phyloP scores from a whole-genome alignment of 2,888 invertebrate genomes.

The Heteromurus nitidus region DNA sequence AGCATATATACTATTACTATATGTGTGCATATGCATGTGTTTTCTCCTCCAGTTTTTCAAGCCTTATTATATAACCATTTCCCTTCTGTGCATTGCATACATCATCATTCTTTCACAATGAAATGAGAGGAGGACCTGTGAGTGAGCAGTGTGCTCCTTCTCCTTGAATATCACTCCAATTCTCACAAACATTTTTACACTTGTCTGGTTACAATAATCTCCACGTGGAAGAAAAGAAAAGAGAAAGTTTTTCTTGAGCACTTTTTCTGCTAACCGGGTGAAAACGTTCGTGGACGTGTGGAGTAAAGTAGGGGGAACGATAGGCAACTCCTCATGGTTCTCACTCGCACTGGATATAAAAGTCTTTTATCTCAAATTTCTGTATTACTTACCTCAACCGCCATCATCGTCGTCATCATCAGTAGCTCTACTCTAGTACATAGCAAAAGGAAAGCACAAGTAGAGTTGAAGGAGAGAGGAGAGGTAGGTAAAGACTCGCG shows the following conservation, averaged over 20 bases:
- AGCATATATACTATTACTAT: constrained; percentile 1
- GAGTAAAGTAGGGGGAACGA: constrained; percentile 23
- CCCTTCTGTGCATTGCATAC: constrained; percentile 53
- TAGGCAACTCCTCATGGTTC: constrained; percentile 26
- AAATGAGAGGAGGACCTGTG: constrained; percentile 39
- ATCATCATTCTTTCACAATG: constrained; percentile 52
- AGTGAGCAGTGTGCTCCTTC: constrained; percentile 13
- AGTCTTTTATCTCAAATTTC: constrained; percentile 59
- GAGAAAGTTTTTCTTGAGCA: constrained; percentile 46
- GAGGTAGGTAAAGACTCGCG: constrained; percentile 1
- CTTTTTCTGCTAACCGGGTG: constrained; percentile 51
- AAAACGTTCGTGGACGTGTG: constrained; percentile 41
- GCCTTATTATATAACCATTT: constrained; percentile 48
- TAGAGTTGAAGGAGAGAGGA: not conserved
- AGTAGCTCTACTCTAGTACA: too few relatives aligned
- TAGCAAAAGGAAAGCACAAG: too few relatives aligned
- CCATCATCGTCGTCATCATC: constrained; percentile 31
- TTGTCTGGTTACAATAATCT: constrained; percentile 60
- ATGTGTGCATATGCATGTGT: too few relatives aligned
- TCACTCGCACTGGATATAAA: constrained; percentile 46
- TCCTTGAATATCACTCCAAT: constrained; percentile 31
- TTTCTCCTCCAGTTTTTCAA: constrained; percentile 33
- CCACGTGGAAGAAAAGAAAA: constrained; percentile 56
- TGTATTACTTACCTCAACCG: constrained; percentile 59
- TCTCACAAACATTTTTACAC: constrained; percentile 59